phyloP scores from a whole-genome alignment of 2,888 invertebrate species.

The Ditula angustiorana region DNA sequence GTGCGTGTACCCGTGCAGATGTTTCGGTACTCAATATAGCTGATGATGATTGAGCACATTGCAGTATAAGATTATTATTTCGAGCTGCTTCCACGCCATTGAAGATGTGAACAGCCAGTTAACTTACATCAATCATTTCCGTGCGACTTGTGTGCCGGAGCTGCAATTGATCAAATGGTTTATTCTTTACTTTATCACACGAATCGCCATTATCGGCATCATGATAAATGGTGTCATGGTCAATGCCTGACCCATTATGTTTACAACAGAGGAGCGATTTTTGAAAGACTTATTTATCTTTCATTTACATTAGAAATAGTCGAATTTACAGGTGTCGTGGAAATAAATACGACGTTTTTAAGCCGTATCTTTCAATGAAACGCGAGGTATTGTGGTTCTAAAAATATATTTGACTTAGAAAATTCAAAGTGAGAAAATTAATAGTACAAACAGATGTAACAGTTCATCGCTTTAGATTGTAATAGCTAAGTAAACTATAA shows the following conservation, averaged over 20 bases:
- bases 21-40: background rate
- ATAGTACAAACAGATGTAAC: too few species aligned
- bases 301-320: background rate
- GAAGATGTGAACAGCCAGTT: background rate
- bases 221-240: conserved; percentile 6
- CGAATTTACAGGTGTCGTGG: too few species aligned
- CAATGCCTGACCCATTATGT: background rate
- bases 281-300: background rate
- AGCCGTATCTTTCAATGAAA: too few species aligned
- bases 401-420: too few species aligned
- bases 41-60: background rate
- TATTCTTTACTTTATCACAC: conserved; percentile 6
- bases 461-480: too few species aligned
- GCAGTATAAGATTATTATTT: background rate
- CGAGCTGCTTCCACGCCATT: background rate
- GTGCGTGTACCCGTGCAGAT: too few species aligned
- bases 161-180: conserved; percentile 12
- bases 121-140: conserved; percentile 13
- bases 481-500: too few species aligned
- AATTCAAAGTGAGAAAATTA: too few species aligned
- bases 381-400: too few species aligned
- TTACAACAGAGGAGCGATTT: background rate
- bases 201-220: conserved; percentile 1
- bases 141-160: conserved; percentile 12
- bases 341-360: too few species aligned